phyloP scores from a whole-genome alignment of 2,888 invertebrate species.

The Prosopocoilus inquinatus region DNA sequence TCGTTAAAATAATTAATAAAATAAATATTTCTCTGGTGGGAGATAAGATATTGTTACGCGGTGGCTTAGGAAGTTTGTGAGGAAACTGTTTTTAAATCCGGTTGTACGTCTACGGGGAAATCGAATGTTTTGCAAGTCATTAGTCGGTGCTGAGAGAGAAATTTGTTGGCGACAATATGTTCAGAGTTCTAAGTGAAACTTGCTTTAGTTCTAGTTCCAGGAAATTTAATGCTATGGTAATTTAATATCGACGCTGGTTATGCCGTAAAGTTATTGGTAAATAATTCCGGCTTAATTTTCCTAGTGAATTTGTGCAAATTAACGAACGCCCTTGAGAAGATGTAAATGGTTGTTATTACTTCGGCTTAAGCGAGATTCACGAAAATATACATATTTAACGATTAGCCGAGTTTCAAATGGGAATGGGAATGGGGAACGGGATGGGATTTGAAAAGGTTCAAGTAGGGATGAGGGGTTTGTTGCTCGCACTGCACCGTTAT shows the following conservation, averaged over 20 bases:
- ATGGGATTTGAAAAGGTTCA: no score
- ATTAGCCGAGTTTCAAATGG: not conserved
- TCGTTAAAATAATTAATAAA: no score
- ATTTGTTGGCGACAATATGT: not conserved
- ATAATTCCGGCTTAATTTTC: slow-evolving; percentile 21
- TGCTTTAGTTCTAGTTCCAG: slow-evolving; percentile 1
- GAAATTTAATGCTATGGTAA: slow-evolving; percentile 13
- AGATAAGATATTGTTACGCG: not conserved
- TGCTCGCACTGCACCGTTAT: slow-evolving; percentile 25
- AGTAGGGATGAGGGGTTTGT: slow-evolving; percentile 18
- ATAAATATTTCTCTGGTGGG: no score
- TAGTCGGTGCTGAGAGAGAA: not conserved
- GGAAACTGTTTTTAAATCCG: not conserved
- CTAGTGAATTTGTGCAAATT: slow-evolving; percentile 21
- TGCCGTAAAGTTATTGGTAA: slow-evolving; percentile 20
- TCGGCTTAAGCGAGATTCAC: not conserved
- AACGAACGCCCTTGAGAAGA: slow-evolving; percentile 13
- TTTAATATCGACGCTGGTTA: slow-evolving; percentile 14
- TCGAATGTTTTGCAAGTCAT: slow-evolving; percentile 6
- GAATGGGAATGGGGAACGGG: no score
- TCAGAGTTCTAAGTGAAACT: not conserved
- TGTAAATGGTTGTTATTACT: slow-evolving; percentile 19
- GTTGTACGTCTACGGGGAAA: slow-evolving; percentile 5
- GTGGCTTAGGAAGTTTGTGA: not conserved
- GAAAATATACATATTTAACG: slow-evolving; percentile 11